A percentile compares a stretch with the other conserved stretches of the same genome.
Evolutionary conservation across 2,797 vertebrate genomes (phyloP).

Genomic region (Hyperoplus lanceolatus): DNA sequence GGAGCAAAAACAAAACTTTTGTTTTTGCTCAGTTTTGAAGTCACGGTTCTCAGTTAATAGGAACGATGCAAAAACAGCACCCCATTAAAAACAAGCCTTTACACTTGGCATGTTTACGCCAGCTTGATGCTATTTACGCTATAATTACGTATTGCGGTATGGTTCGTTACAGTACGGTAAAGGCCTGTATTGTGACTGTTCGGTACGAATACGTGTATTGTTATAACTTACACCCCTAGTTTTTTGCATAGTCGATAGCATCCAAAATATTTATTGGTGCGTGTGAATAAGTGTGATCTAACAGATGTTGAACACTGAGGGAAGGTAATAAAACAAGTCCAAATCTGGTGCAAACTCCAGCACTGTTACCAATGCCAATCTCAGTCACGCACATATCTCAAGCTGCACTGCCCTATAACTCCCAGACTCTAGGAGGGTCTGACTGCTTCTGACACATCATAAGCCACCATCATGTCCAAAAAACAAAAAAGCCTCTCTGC

Average conservation of each 20-base stretch:
- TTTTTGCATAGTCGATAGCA: slow-evolving; percentile 9
- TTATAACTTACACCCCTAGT: too few relatives aligned
- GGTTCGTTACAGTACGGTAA: too few relatives aligned
- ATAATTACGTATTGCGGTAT: too few relatives aligned
- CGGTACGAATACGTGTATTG: too few relatives aligned
- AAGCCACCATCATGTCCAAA: slow-evolving; percentile 39
- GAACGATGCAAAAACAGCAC: too few relatives aligned
- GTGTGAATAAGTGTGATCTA: slow-evolving; percentile 71
- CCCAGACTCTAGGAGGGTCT: slow-evolving; percentile 20
- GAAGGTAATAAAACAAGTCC: slow-evolving; percentile 78
- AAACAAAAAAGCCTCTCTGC: slow-evolving; percentile 34
- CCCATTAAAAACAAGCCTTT: too few relatives aligned
- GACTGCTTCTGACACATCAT: slow-evolving; percentile 65
- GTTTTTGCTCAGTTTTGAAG: too few relatives aligned
- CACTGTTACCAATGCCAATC: slow-evolving; percentile 66
- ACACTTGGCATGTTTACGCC: too few relatives aligned
- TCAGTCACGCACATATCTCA: slow-evolving; percentile 76
- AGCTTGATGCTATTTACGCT: too few relatives aligned
- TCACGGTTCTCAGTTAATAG: too few relatives aligned
- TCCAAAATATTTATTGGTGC: slow-evolving; percentile 64
- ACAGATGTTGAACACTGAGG: slow-evolving; percentile 74
- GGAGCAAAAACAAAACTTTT: too few relatives aligned
- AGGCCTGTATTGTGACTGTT: too few relatives aligned
- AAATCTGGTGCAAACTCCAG: slow-evolving; percentile 70
- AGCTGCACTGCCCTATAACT: slow-evolving; percentile 27